Percentiles rank a stretch among this genome's conserved stretches.
Conservation (phyloP, 2,888 invertebrate species). For the Capitulum mitella region DNA sequence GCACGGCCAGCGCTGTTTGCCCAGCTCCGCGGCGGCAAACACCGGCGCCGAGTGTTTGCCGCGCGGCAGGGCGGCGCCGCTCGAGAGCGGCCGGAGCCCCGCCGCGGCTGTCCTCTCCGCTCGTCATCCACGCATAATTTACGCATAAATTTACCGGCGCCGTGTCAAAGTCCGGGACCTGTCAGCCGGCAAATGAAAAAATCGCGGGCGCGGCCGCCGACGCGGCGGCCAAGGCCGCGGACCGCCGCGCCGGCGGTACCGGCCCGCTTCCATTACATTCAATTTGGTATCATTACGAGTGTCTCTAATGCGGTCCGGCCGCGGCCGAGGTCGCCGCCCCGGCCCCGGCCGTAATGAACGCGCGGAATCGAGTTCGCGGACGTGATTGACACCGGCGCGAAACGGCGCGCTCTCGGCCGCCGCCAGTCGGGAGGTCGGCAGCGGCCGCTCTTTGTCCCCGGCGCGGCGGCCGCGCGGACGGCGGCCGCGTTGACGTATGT, state of each 20-base stretch:
- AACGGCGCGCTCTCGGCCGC: too few relatives aligned
- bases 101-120: constrained; percentile 11
- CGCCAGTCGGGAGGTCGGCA: too few relatives aligned
- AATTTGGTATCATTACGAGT: constrained; percentile 15
- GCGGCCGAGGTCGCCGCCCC: neutral
- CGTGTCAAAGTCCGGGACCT: neutral
- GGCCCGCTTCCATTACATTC: constrained; percentile 12
- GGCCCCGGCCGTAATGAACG: neutral
- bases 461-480: too few relatives aligned
- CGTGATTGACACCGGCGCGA: constrained; percentile 4
- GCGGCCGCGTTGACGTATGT: too few relatives aligned
- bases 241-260: too few relatives aligned
- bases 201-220: neutral
- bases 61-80: neutral
- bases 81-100: neutral
- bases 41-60: constrained; percentile 1
- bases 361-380: neutral
- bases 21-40: neutral
- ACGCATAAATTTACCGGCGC: constrained; percentile 11
- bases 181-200: neutral
- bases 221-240: neutral
- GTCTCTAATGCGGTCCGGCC: neutral
- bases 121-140: constrained; percentile 15
- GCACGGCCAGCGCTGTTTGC: neutral
- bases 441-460: too few relatives aligned